Base-by-base conservation (phyloP, 2,888 invertebrate species). In the Pantelozetes paolii region DNA sequence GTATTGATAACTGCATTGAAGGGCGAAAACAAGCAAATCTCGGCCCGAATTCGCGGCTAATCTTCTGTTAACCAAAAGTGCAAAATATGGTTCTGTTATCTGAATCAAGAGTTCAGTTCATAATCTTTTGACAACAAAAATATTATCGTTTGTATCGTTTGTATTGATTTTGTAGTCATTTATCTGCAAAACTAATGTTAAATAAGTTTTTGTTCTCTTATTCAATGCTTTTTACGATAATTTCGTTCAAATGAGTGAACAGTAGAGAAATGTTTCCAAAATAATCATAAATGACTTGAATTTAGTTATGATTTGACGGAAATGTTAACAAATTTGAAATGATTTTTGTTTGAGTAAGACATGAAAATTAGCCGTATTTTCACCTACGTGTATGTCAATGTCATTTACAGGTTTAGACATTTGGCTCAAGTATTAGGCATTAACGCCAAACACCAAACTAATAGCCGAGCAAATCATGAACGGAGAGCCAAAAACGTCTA, bases 341-440 rank as follows among this genome's bases (percentile, higher is more conserved):
- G 15, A 64, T 64, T 30, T 18, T 28, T 50, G 15, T 50, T 20
- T 13, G 8, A 28, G 28, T 28, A 15, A 54, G 23, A 20, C 8
- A n/a, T 28, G 6, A 54, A 54, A 36, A 36, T n/a, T 32, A 9
- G 20, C 1, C 1, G 1, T 2, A 1, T n/a, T 64, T n/a, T 64
- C 64, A 36, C 64, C 64, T 64, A 64, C 64, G 64, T 64, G 32
- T 64, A 64, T 64, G 64, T 64, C 64, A 64, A 67, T 67, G 67
- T 67, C 67, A 67, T 67, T 40, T 42, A 67, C 67, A 67, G 67
- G 42, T 67, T 42, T 40, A 42, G 62, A 62, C 62, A 32, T 30
- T 67, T 2, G 23, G 23, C 62, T 62, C 67, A 42, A 67, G 67
- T 42, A 67, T 67, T 67, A 67, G n/a, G 67, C n/a, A 67, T 67